Percentiles rank a stretch among this genome's conserved stretches.
Conservation (phyloP, 2,113 vertebrate genomes). For the Salvator merianae region DNA sequence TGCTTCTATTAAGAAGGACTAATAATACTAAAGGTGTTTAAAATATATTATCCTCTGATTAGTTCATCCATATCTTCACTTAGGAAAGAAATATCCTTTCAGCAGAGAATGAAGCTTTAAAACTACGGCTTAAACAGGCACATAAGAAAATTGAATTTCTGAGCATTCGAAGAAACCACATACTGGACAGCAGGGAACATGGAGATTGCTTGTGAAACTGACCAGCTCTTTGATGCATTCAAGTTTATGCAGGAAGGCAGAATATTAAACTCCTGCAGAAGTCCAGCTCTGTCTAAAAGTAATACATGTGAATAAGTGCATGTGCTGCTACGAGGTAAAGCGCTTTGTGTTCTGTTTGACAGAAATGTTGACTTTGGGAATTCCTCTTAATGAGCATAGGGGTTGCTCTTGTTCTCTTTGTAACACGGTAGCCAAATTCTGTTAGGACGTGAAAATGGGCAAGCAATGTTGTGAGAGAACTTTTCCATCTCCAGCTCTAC, state of each 20-base stretch:
- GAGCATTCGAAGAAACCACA: constrained; percentile 75
- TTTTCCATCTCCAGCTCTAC: not conserved
- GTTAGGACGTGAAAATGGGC: not conserved
- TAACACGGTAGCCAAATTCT: not conserved
- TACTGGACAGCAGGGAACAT: constrained; percentile 61
- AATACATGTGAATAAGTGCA: constrained; percentile 13
- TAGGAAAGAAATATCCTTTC: constrained; percentile 88
- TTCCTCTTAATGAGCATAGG: constrained; percentile 30
- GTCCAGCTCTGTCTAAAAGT: constrained; percentile 4
- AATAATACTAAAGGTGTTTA: constrained; percentile 18
- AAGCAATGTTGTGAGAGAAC: constrained; percentile 16
- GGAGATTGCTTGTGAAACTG: constrained; percentile 58
- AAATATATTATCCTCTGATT: constrained; percentile 35
- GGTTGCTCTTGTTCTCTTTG: not conserved
- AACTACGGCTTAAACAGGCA: constrained; percentile 85
- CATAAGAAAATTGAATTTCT: constrained; percentile 88
- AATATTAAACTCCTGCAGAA: constrained; percentile 25
- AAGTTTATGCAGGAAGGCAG: constrained; percentile 19
- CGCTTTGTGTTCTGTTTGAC: constrained; percentile 18
- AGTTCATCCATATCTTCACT: constrained; percentile 48
- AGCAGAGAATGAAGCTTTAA: constrained; percentile 86
- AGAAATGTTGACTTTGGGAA: constrained; percentile 8
- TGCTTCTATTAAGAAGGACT: not conserved
- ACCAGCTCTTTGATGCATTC: constrained; percentile 29
- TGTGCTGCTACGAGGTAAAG: constrained; percentile 13